A percentile compares a stretch with the other conserved stretches of the same genome.
phyloP scores from a whole-genome alignment of 2,797 vertebrate species.

The Macropus fuliginosus region DNA sequence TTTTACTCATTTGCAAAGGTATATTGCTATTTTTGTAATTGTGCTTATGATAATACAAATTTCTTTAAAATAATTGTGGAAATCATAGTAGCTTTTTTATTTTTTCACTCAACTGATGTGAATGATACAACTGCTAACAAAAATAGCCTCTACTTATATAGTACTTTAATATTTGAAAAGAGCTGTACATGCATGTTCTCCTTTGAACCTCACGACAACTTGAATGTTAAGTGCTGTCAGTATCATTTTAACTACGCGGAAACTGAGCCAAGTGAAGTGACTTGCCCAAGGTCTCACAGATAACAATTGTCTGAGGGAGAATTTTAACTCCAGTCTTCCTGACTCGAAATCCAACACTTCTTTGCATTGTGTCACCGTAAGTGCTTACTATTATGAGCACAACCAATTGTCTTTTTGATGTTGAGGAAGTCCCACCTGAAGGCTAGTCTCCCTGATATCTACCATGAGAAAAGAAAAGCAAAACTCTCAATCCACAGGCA shows the following conservation, averaged over 20 bases:
- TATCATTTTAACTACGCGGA: not conserved
- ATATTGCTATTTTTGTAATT: not conserved
- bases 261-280: not conserved
- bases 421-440: too few species aligned
- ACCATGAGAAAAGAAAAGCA: too few species aligned
- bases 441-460: too few species aligned
- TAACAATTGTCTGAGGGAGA: not conserved
- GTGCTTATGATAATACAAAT: not conserved
- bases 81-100: not conserved
- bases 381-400: not conserved
- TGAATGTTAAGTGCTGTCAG: not conserved
- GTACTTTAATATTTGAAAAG: not conserved
- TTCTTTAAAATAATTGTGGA: not conserved
- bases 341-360: not conserved
- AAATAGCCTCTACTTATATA: not conserved
- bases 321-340: not conserved
- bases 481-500: not conserved
- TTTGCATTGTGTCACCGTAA: not conserved
- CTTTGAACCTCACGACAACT: not conserved
- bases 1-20: not conserved
- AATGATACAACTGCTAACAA: not conserved
- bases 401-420: too few species aligned
- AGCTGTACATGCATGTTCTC: not conserved
- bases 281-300: not conserved
- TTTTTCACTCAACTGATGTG: not conserved